These are phyloP conservation scores for Callipepla squamata DNA, from an alignment of 2,113 vertebrate species.

Conservation along the genomic window DNA sequence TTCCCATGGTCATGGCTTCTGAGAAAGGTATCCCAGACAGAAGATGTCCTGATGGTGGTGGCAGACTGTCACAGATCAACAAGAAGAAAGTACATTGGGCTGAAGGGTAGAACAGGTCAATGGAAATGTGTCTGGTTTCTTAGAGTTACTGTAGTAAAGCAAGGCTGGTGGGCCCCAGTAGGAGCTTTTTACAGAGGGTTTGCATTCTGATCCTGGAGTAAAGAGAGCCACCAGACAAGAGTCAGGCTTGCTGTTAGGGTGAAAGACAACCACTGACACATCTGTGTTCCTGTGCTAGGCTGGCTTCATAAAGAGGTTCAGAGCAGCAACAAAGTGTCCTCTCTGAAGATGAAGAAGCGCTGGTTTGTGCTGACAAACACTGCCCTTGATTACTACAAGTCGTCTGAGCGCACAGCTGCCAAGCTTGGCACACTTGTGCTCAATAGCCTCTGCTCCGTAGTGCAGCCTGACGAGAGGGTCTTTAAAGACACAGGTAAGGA, in stretches of 20 bases:
- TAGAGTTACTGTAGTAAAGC: not conserved
- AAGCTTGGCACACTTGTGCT: conserved; percentile 92
- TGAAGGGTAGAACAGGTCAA: not conserved
- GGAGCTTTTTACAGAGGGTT: not conserved
- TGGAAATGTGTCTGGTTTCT: not conserved
- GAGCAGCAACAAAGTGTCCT: conserved; percentile 86
- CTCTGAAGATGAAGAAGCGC: conserved; percentile 91
- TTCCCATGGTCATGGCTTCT: not conserved
- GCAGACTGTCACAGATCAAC: not conserved
- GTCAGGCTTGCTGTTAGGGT: not conserved
- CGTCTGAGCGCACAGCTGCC: conserved; percentile 85
- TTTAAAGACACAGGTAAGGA: conserved; percentile 89
- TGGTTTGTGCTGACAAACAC: conserved; percentile 92
- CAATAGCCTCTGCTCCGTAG: conserved; percentile 90
- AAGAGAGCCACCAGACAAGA: not conserved
- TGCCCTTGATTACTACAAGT: conserved; percentile 92
- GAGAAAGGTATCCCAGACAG: not conserved
- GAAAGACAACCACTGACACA: not conserved
- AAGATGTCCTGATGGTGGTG: not conserved
- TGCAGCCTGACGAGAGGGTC: conserved; percentile 88
- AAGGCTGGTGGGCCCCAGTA: not conserved
- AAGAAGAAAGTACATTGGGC: not conserved
- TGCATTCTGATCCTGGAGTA: not conserved
- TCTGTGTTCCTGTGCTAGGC: conserved; percentile 70
- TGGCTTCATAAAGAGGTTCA: conserved; percentile 95